Conservation (phyloP, 2,797 vertebrate genomes). For the Apogon hyalosoma region DNA sequence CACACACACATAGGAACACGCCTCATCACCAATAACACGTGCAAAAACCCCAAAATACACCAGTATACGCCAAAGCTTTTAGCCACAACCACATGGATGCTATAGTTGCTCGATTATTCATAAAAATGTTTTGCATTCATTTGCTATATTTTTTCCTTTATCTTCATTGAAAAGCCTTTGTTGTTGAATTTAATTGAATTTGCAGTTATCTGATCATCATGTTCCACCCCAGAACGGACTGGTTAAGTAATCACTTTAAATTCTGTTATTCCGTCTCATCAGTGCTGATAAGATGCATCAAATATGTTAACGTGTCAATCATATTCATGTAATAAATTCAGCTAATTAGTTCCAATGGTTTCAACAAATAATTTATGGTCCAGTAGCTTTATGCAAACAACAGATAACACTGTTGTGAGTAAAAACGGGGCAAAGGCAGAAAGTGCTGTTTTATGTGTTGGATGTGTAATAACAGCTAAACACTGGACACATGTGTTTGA, state of each 20-base stretch:
- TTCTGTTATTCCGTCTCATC: slow-evolving; percentile 18
- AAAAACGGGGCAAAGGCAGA: slow-evolving; percentile 47
- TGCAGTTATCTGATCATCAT: slow-evolving; percentile 16
- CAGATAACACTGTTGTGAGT: slow-evolving; percentile 63
- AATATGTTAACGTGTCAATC: slow-evolving; percentile 43
- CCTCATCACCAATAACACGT: slow-evolving; percentile 47
- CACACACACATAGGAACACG: slow-evolving; percentile 12
- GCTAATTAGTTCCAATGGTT: slow-evolving; percentile 65
- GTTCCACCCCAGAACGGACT: slow-evolving; percentile 21
- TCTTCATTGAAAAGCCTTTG: not conserved
- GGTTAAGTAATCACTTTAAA: slow-evolving; percentile 29
- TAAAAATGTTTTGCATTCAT: slow-evolving; percentile 13
- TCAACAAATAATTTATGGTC: slow-evolving; percentile 56
- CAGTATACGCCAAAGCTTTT: slow-evolving; percentile 17
- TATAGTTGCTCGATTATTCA: slow-evolving; percentile 7
- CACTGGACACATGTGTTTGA: slow-evolving; percentile 57
- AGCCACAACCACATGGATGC: slow-evolving; percentile 7
- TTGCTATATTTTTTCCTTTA: not conserved
- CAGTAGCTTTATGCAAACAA: slow-evolving; percentile 68
- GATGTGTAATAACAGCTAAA: slow-evolving; percentile 44
- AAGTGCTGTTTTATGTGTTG: slow-evolving; percentile 35
- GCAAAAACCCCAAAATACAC: slow-evolving; percentile 35
- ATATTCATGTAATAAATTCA: slow-evolving; percentile 53
- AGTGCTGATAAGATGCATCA: slow-evolving; percentile 30
- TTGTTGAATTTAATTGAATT: slow-evolving; percentile 10